phyloP scores from a whole-genome alignment of 2,888 invertebrate species.

The Kuschelorhynchus macadamiae region DNA sequence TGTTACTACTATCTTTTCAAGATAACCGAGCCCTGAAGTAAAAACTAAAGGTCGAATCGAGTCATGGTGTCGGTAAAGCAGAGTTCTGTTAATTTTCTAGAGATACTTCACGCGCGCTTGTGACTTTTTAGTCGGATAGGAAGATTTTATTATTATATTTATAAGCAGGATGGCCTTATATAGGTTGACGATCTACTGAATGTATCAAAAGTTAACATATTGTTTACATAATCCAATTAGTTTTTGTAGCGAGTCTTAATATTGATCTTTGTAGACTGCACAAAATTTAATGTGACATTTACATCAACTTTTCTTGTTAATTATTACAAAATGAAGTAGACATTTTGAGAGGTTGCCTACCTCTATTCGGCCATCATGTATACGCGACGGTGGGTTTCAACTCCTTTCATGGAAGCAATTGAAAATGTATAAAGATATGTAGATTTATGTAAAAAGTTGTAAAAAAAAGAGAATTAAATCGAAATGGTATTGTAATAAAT shows the following conservation, averaged over 20 bases:
- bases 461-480: no score
- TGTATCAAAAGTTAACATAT: background rate
- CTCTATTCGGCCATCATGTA: background rate
- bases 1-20: background rate
- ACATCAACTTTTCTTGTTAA: no score
- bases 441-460: constrained; percentile 47
- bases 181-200: background rate
- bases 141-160: constrained; percentile 42
- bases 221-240: no score
- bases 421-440: constrained; percentile 41
- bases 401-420: background rate
- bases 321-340: no score
- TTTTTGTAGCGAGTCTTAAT: no score
- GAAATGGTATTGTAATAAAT: constrained; percentile 19
- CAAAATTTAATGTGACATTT: no score
- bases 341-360: no score
- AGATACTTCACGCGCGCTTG: constrained; percentile 51
- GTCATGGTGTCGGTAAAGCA: constrained; percentile 31
- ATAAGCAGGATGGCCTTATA: background rate
- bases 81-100: constrained; percentile 53
- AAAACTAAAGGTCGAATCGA: constrained; percentile 25
- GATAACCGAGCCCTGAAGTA: background rate
- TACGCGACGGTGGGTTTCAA: constrained; percentile 15
- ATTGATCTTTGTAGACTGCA: no score
- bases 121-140: constrained; percentile 49